These are phyloP conservation scores for Melanostigma gelatinosum DNA, from an alignment of 2,113 vertebrate genomes.

Conservation along the genomic window DNA sequence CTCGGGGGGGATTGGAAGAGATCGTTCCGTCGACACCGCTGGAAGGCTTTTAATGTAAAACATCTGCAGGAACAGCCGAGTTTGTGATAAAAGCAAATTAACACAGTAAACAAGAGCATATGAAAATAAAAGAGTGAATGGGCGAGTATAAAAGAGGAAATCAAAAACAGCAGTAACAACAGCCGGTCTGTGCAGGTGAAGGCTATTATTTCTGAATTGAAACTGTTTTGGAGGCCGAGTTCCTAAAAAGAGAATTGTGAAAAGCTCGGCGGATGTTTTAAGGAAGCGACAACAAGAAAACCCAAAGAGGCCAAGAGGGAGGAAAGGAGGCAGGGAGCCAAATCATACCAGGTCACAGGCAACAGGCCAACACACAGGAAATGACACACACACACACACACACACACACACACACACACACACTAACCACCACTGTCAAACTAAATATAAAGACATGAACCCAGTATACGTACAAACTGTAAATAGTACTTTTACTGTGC, in stretches of 20 bases:
- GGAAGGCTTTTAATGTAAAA: slow-evolving; percentile 30
- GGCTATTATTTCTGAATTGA: neutral
- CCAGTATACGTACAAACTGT: slow-evolving; percentile 1
- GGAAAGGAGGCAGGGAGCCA: slow-evolving; percentile 32
- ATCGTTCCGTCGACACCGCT: neutral
- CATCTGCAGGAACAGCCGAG: slow-evolving; percentile 46
- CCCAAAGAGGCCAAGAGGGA: neutral
- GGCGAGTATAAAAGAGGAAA: neutral
- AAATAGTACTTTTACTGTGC: too few species aligned
- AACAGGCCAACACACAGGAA: slow-evolving; percentile 56
- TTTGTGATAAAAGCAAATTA: neutral
- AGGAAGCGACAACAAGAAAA: neutral
- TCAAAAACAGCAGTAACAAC: neutral
- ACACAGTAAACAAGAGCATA: neutral
- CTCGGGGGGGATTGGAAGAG: neutral
- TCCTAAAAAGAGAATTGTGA: neutral
- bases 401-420: slow-evolving; percentile 22
- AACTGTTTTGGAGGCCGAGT: neutral
- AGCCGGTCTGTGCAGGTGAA: neutral
- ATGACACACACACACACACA: neutral
- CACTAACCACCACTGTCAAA: slow-evolving; percentile 9
- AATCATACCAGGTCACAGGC: slow-evolving; percentile 39
- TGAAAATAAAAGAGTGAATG: neutral
- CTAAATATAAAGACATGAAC: slow-evolving; percentile 25
- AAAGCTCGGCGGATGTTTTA: neutral